phyloP scores from a whole-genome alignment of 2,113 vertebrate species.

The Corythoichthys intestinalis region DNA sequence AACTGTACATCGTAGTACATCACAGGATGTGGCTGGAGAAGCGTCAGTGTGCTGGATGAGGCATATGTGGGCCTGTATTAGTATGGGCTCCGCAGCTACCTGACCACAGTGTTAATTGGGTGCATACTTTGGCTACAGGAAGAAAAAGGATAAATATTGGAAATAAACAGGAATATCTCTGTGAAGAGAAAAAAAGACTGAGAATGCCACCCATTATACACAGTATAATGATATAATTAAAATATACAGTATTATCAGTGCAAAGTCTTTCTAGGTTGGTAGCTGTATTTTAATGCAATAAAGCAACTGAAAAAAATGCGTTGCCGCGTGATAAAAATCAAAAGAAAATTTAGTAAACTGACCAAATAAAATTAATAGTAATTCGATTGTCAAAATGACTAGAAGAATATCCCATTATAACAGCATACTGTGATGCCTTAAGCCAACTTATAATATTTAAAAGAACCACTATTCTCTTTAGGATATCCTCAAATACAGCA shows the following conservation, averaged over 20 bases:
- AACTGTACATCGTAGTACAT: slow-evolving; percentile 8
- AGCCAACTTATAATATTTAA: too few species aligned
- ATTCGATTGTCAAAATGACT: too few species aligned
- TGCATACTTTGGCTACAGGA: slow-evolving; percentile 49
- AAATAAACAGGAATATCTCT: slow-evolving; percentile 44
- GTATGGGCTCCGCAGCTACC: slow-evolving; percentile 30
- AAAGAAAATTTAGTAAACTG: too few species aligned
- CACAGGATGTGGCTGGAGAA: slow-evolving; percentile 38
- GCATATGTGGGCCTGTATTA: slow-evolving; percentile 46
- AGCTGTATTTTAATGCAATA: too few species aligned
- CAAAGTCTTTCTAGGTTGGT: background rate
- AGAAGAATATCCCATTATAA: too few species aligned
- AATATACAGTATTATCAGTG: background rate
- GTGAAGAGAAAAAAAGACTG: slow-evolving; percentile 11
- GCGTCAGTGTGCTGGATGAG: slow-evolving; percentile 59
- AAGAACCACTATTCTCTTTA: too few species aligned
- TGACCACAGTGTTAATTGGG: slow-evolving; percentile 40
- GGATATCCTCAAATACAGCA: too few species aligned
- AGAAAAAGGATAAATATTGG: slow-evolving; percentile 36
- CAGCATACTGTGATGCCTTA: too few species aligned
- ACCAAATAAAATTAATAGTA: too few species aligned
- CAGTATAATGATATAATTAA: too few species aligned
- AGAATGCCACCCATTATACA: background rate
- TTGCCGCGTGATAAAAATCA: too few species aligned
- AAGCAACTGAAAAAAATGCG: too few species aligned